Percentiles rank a stretch among this genome's conserved stretches.
phyloP scores from a whole-genome alignment of 2,888 invertebrate genomes.

The Scaptomyza parva region DNA sequence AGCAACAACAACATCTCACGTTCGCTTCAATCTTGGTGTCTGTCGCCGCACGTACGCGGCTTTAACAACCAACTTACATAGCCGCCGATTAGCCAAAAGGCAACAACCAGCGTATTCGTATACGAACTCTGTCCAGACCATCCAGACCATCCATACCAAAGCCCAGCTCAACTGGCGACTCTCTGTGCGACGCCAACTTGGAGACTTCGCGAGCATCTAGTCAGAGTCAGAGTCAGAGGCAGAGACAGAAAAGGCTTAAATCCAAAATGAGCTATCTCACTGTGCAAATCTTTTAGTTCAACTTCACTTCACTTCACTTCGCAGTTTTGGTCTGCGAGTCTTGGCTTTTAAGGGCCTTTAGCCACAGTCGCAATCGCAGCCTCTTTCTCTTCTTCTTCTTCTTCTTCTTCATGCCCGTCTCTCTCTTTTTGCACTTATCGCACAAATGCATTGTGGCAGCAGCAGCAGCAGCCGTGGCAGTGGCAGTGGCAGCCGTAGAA shows the following conservation, averaged over 20 bases:
- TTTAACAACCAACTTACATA: slow-evolving; percentile 79
- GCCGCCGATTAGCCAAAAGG: slow-evolving; percentile 78
- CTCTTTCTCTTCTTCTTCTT: slow-evolving; percentile 1
- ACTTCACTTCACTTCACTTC: slow-evolving; percentile 62
- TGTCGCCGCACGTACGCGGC: slow-evolving; percentile 78
- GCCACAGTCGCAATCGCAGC: slow-evolving; percentile 13
- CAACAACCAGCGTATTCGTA: slow-evolving; percentile 45
- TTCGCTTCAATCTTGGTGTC: slow-evolving; percentile 47
- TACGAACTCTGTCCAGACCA: slow-evolving; percentile 29
- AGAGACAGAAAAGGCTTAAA: slow-evolving; percentile 49
- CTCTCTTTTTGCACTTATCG: slow-evolving; percentile 61
- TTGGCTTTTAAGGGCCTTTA: slow-evolving; percentile 72
- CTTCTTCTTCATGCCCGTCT: slow-evolving; percentile 9
- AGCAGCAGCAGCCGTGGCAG: slow-evolving; percentile 55
- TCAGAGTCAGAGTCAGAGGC: too few species aligned
- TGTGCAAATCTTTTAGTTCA: slow-evolving; percentile 78
- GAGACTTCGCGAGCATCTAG: slow-evolving; percentile 15
- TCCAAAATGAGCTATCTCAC: slow-evolving; percentile 76
- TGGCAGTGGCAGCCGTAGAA: slow-evolving; percentile 9
- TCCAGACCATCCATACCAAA: slow-evolving; percentile 22
- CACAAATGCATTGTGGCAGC: slow-evolving; percentile 74
- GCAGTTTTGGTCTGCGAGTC: slow-evolving; percentile 15
- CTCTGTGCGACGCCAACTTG: background rate
- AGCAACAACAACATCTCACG: slow-evolving; percentile 35
- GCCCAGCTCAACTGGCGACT: slow-evolving; percentile 7